These are phyloP conservation scores for Lasioglossum malachurum DNA, from an alignment of 2,888 invertebrate genomes.

Conservation along the genomic window DNA sequence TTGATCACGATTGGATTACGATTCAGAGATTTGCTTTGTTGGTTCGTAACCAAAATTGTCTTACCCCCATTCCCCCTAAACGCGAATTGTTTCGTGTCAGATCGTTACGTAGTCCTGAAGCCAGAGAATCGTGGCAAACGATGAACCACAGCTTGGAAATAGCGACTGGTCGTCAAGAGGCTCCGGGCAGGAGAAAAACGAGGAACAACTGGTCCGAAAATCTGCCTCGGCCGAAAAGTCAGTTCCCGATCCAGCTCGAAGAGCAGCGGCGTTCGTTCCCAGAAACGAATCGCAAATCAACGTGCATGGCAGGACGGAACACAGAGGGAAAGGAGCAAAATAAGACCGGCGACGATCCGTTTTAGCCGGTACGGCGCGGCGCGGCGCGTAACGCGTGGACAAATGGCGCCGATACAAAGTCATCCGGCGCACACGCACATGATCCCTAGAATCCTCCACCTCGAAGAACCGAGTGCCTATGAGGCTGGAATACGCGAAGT, in stretches of 20 bases:
- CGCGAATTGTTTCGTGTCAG: not conserved
- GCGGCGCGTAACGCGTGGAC: constrained; percentile 26
- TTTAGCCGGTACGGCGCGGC: too few species aligned
- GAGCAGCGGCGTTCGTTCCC: constrained; percentile 26
- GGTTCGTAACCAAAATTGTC: too few species aligned
- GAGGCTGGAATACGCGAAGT: constrained; percentile 74
- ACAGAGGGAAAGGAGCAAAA: constrained; percentile 18
- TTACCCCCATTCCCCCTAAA: not conserved
- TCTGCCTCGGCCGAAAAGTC: constrained; percentile 19
- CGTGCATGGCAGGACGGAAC: not conserved
- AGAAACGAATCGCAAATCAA: constrained; percentile 50
- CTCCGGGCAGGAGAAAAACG: not conserved
- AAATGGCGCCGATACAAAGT: constrained; percentile 63
- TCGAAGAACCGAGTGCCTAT: constrained; percentile 60
- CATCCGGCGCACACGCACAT: constrained; percentile 67
- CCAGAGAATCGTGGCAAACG: not conserved
- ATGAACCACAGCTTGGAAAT: not conserved
- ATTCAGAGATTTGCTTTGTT: too few species aligned
- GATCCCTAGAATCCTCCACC: constrained; percentile 73
- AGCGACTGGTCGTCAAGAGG: not conserved
- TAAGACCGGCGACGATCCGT: constrained; percentile 36
- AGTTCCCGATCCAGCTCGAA: constrained; percentile 44
- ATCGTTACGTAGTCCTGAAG: not conserved
- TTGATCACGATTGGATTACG: not conserved
- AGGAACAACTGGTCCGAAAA: not conserved